Evolutionary conservation across 2,113 vertebrate species (phyloP), one percentile per base, ranked within the genome.

Genomic region (Coryphaenoides rupestris): DNA sequence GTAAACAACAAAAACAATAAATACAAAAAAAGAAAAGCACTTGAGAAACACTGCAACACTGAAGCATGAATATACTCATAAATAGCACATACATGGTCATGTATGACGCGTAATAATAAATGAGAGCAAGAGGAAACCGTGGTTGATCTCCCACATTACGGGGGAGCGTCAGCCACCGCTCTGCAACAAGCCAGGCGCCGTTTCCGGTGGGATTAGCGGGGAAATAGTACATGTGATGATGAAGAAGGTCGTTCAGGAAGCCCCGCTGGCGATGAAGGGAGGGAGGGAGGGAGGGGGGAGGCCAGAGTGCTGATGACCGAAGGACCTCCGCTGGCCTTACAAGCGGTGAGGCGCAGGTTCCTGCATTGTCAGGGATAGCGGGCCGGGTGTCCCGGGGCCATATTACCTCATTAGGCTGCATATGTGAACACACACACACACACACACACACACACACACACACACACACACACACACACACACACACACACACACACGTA

Each of bases 221-320:
- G 57, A 71, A 70, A 74, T 73, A 76, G 76, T 76, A 62, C 66
- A 70, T 50, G 69, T 77, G 70, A 74, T 77, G 70, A 74, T 68
- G 72, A 76, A 80, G 57, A 66, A 84, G 72, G 75, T 79, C 45
- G 72, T 72, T 72, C 60, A 52, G 66, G 65, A 66, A 67, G n/a
- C 50, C 47, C 19, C 52, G 50, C 33, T 60, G 66, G 58, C 49
- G 52, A 10, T 40, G 7, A 12, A 40, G 33, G 2, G 33, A 40
- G 33, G 33, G 33, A 7, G 33, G 33, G 33, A 7, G 33, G 2
- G 13, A 40, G 45, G 23, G 21, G 19, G 55, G 19, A 28, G 54
- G 56, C 52, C 61, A 55, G 28, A 67, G 55, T 57, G 62, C 61
- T 81, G 80, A 82, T 81, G 80, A 82, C 9, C 54, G 47, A 75